A percentile compares a stretch with the other conserved stretches of the same genome.
These are phyloP conservation scores for Gymnarchus niloticus DNA, from an alignment of 2,113 vertebrate genomes.

Conservation along the genomic window DNA sequence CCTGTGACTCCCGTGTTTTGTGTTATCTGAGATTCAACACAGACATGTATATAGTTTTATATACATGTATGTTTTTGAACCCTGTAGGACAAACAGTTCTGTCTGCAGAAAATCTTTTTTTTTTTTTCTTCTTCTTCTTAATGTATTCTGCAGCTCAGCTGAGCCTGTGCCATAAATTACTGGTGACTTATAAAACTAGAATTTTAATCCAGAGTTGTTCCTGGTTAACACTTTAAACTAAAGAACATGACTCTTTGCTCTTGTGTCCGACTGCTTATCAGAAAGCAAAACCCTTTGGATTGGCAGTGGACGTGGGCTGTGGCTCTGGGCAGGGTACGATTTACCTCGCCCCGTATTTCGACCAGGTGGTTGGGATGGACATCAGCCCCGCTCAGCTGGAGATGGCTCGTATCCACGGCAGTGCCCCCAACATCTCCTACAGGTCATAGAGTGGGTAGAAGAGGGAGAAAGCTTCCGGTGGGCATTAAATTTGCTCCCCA, in stretches of 20 bases:
- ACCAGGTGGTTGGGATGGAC: slow-evolving; percentile 67
- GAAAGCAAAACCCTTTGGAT: slow-evolving; percentile 45
- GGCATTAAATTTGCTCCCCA: background rate
- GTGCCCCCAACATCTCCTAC: slow-evolving; percentile 60
- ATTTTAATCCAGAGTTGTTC: background rate
- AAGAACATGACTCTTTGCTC: background rate
- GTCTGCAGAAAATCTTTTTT: too few species aligned
- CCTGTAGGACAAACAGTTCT: too few species aligned
- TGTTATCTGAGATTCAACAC: too few species aligned
- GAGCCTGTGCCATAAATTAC: background rate
- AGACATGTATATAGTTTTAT: too few species aligned
- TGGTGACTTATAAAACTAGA: background rate
- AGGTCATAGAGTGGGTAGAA: slow-evolving; percentile 47
- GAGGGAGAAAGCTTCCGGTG: background rate
- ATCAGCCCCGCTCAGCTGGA: slow-evolving; percentile 72
- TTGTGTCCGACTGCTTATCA: slow-evolving; percentile 31
- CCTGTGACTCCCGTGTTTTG: too few species aligned
- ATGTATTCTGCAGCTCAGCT: too few species aligned
- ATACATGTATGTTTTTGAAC: too few species aligned
- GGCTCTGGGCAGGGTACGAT: slow-evolving; percentile 72
- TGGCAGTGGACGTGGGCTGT: slow-evolving; percentile 74
- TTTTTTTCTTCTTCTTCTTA: too few species aligned
- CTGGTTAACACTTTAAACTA: background rate
- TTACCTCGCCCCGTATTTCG: slow-evolving; percentile 62
- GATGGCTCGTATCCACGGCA: slow-evolving; percentile 44